Evolutionary conservation across 2,888 invertebrate genomes (phyloP).

Genomic region (Aphrophora alni): DNA sequence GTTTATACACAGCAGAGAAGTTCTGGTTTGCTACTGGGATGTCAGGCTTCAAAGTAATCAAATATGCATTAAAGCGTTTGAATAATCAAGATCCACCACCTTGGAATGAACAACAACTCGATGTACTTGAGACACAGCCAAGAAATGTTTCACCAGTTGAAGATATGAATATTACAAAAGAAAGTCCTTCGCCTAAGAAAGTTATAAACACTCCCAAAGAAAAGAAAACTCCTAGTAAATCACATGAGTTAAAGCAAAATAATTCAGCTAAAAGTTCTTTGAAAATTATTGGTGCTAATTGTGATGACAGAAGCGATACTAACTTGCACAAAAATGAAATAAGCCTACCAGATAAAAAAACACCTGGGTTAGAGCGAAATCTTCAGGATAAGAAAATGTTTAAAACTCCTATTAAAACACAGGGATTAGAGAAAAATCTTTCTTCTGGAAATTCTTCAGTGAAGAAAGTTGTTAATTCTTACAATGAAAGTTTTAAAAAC

Average conservation of each 20-base stretch:
- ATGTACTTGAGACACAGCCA: no score
- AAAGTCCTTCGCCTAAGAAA: no score
- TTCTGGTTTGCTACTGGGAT: constrained; percentile 55
- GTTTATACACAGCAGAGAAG: constrained; percentile 57
- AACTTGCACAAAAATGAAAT: no score
- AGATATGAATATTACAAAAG: no score
- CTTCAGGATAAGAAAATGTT: background rate
- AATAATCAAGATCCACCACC: constrained; percentile 51
- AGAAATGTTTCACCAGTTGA: no score
- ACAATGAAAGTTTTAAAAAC: background rate
- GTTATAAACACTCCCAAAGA: no score
- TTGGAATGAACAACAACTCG: constrained; percentile 20
- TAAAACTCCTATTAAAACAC: background rate
- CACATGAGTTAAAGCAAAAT: no score
- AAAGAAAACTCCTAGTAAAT: no score
- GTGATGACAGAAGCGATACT: no score
- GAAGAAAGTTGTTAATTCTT: background rate
- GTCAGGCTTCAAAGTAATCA: constrained; percentile 57
- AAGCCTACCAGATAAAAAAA: background rate
- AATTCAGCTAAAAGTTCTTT: no score
- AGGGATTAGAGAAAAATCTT: background rate
- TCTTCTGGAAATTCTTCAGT: background rate
- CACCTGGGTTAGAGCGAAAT: background rate
- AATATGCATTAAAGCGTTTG: constrained; percentile 56
- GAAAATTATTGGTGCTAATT: no score